Conservation (phyloP, 1,140 invertebrate genomes). For the Stenopsyche tienmushanensis region DNA sequence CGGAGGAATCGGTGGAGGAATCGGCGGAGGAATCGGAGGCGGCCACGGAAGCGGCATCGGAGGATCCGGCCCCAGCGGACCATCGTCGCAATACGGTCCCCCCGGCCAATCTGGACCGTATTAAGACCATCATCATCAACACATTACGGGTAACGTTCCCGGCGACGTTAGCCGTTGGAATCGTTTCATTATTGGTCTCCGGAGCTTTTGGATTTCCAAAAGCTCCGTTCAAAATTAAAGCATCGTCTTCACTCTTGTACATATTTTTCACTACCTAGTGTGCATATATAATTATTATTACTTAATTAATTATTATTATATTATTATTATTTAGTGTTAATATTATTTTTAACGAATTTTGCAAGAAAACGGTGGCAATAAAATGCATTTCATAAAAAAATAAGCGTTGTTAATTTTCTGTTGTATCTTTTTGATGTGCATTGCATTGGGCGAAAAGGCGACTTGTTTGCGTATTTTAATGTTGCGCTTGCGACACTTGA, state of each 20-base stretch:
- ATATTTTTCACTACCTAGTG: constrained; percentile 42
- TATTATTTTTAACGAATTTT: constrained; percentile 40
- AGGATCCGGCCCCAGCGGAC: constrained; percentile 42
- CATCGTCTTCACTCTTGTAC: constrained; percentile 40
- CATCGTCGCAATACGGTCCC: constrained; percentile 64
- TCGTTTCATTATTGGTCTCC: constrained; percentile 32
- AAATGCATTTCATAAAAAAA: constrained; percentile 42
- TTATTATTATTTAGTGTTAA: constrained; percentile 34
- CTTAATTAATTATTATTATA: constrained; percentile 35
- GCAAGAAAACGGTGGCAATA: constrained; percentile 43
- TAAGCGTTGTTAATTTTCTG: constrained; percentile 33
- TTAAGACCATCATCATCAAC: constrained; percentile 17
- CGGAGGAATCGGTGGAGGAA: constrained; percentile 34
- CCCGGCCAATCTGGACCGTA: constrained; percentile 52
- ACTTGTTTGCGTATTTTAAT: constrained; percentile 11
- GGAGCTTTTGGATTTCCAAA: constrained; percentile 24
- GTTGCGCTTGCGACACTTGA: constrained; percentile 25
- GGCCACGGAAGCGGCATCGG: constrained; percentile 45
- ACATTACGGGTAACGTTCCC: constrained; percentile 33
- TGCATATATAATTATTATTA: constrained; percentile 43
- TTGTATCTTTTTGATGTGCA: constrained; percentile 27
- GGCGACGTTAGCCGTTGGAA: constrained; percentile 12
- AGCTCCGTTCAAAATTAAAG: constrained; percentile 30
- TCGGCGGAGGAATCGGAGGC: constrained; percentile 43
- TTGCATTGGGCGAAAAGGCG: constrained; percentile 28